Base-by-base conservation (phyloP, 2,113 vertebrate species). In the Lampris incognitus region DNA sequence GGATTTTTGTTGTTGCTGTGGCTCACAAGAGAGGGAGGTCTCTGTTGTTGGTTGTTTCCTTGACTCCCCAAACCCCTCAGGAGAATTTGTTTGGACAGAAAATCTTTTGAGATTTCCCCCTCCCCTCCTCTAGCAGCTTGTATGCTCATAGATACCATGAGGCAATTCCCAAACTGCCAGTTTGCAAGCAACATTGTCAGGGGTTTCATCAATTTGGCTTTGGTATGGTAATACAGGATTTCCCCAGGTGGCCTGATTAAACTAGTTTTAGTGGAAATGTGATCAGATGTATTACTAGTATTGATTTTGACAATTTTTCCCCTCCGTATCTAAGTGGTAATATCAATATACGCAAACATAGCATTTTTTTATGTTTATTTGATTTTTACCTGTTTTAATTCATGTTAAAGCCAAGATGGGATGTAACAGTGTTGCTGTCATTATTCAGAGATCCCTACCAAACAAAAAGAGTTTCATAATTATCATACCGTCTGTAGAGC, bases 1-100 rank as follows among this genome's bases (percentile, higher is more conserved):
- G 60, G 71, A 67, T 52, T 44, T 74, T 62, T 76, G 79, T 83
- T 87, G 52, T 79, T 76, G 69, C 83, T 60, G 72, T 67, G 70
- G 69, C 13, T 85, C 86, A 89, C 84, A 57, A 41, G 76, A 83
- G 86, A 85, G 80, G 62, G 48, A 46, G 0, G 63, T 59, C 63
- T 64, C 58, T 82, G 59, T 70, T 91, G 89, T 91, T 88, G 74
- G 79, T 86, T 42, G 90, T 94, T 85, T 92, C 93, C 90, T 92
- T 92, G 93, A 91, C 91, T 86, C 88, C 90, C 42, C 2, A 79
- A 87, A 68, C 87, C 89, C 85, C 77, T 85, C 56, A 72, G 88
- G 92, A 92, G 82, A 85, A 81, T 84, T 78, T 89, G 83, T 93
- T 93, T 89, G 83, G 81, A 91, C 72, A 69, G 44, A 85, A 24